phyloP scores from a whole-genome alignment of 2,888 invertebrate genomes.

The Anthophora plumipes region DNA sequence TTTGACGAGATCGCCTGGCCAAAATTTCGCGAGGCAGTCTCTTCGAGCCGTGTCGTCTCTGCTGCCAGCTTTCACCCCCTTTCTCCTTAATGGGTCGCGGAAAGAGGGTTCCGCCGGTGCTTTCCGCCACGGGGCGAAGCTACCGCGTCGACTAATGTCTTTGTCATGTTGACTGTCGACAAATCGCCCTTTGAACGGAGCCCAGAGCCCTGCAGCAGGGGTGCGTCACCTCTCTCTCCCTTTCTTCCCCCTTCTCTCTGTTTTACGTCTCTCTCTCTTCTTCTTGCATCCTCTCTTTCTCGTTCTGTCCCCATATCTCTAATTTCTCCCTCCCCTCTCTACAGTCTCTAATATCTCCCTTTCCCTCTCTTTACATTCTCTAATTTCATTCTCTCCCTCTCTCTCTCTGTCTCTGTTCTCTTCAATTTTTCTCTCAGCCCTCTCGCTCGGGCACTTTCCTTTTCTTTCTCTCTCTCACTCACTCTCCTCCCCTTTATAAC shows the following conservation, averaged over 20 bases:
- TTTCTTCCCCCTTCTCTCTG: constrained; percentile 7
- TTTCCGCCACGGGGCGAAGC: constrained; percentile 14
- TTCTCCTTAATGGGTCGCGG: constrained; percentile 74
- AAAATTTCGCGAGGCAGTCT: constrained; percentile 75
- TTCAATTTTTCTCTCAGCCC: too few relatives aligned
- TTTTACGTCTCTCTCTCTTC: too few relatives aligned
- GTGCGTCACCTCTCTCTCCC: constrained; percentile 23
- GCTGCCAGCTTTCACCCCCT: constrained; percentile 29
- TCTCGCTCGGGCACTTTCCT: too few relatives aligned
- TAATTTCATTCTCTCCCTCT: too few relatives aligned
- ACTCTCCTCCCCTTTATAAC: too few relatives aligned
- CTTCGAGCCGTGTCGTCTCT: neutral
- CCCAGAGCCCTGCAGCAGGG: constrained; percentile 47
- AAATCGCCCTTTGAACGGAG: constrained; percentile 79
- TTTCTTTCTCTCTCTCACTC: too few relatives aligned
- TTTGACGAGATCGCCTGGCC: constrained; percentile 79
- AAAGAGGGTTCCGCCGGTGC: constrained; percentile 53
- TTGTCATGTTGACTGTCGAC: constrained; percentile 84
- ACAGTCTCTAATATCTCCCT: too few relatives aligned
- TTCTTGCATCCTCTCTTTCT: too few relatives aligned
- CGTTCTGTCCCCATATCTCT: too few relatives aligned
- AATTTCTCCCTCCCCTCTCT: too few relatives aligned
- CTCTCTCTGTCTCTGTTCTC: too few relatives aligned
- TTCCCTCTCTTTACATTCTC: too few relatives aligned
- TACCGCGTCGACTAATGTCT: constrained; percentile 79